phyloP scores from a whole-genome alignment of 2,888 invertebrate species.

The Temnothorax ravouxi region DNA sequence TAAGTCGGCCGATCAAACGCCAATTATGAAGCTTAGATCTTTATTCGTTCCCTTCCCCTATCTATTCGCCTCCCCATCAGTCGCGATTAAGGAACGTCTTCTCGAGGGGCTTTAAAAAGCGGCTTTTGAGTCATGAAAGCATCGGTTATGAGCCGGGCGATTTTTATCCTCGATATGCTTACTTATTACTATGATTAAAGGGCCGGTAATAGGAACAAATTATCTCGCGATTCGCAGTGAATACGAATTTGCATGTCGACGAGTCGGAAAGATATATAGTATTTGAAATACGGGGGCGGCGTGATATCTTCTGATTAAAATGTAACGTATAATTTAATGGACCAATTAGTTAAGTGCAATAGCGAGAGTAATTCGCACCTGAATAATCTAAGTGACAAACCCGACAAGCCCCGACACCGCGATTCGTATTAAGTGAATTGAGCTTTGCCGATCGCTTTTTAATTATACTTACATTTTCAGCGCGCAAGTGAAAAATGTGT shows the following conservation, averaged over 20 bases:
- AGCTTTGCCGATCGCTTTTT: neutral
- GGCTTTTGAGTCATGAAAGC: constrained; percentile 28
- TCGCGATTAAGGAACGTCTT: constrained; percentile 31
- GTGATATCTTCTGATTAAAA: constrained; percentile 46
- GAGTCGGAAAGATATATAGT: neutral
- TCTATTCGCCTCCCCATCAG: constrained; percentile 3
- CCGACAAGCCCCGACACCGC: neutral
- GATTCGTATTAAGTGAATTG: constrained; percentile 35
- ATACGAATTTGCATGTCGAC: constrained; percentile 32
- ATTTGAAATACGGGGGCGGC: constrained; percentile 18
- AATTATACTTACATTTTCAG: neutral
- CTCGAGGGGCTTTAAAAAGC: constrained; percentile 11
- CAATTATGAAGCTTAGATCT: constrained; percentile 54
- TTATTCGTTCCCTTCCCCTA: constrained; percentile 5
- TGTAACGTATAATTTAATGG: constrained; percentile 47
- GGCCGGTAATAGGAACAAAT: constrained; percentile 27
- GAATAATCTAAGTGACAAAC: constrained; percentile 49
- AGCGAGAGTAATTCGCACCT: constrained; percentile 43
- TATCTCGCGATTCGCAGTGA: constrained; percentile 47
- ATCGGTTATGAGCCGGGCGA: constrained; percentile 20
- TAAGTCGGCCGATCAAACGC: constrained; percentile 56
- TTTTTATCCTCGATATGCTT: constrained; percentile 22
- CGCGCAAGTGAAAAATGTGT: neutral
- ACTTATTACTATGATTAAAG: constrained; percentile 53
- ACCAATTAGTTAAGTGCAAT: constrained; percentile 52